phyloP scores from a whole-genome alignment of 2,113 vertebrate species.

The Passer montanus region DNA sequence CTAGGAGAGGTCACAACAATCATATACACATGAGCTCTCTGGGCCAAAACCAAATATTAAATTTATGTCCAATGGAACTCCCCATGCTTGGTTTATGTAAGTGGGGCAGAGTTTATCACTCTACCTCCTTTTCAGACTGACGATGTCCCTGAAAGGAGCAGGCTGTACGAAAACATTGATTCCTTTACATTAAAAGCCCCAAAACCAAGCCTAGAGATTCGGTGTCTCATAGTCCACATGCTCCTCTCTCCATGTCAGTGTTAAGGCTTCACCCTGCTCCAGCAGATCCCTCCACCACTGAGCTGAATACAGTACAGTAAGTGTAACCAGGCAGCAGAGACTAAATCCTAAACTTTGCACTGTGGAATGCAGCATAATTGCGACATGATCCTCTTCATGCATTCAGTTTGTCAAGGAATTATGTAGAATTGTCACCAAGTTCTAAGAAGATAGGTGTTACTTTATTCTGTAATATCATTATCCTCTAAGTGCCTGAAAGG shows the following conservation, averaged over 20 bases:
- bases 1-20: not conserved
- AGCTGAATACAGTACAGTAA: not conserved
- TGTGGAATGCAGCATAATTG: not conserved
- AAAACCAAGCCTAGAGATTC: not conserved
- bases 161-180: not conserved
- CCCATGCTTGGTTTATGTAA: not conserved
- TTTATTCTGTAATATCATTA: not conserved
- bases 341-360: not conserved
- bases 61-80: not conserved
- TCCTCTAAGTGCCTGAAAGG: not conserved
- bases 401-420: not conserved
- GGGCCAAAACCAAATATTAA: not conserved
- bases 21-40: not conserved
- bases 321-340: not conserved
- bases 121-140: not conserved
- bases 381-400: not conserved
- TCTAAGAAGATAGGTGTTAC: not conserved
- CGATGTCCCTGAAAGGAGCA: not conserved
- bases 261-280: not conserved
- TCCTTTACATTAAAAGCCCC: not conserved
- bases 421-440: not conserved
- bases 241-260: not conserved
- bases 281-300: not conserved
- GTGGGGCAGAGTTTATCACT: not conserved
- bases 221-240: rapidly evolving